Evolutionary conservation across 2,113 vertebrate genomes (phyloP), one percentile per base, ranked within the genome.

Genomic region (Hippocampus mohnikei): DNA sequence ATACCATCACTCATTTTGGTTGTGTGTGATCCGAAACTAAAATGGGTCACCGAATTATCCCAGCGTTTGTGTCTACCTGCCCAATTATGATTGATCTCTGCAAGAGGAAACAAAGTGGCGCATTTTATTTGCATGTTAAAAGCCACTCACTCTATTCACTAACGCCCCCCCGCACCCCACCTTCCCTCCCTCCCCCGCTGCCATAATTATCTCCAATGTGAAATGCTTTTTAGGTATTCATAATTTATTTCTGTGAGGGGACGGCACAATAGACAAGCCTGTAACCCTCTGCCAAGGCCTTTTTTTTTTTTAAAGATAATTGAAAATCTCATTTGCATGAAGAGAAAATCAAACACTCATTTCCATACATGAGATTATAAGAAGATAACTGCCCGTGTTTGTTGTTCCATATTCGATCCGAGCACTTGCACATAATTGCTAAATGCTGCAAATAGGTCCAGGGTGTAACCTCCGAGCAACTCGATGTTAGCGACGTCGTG

Each of bases 291-390:
- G 90, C 89, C 91, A 91, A 89, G 83, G 85, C 84, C 82, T 81
- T 85, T 82, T 64, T 41, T 85, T 67, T 87, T 82, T 89, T 90
- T 84, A 84, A 84, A 79, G 87, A 91, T 92, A 92, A 93, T 91
- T 93, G 89, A 92, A 93, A 93, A 90, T 90, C 91, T 90, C 81
- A 92, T 93, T 92, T 92, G 92, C 89, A 92, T 93, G 84, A 91
- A 80, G 77, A 82, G 81, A 90, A 91, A 92, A 92, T 91, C 90
- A 92, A 92, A 91, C 89, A 90, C 88, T 92, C 85, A 92, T 93
- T 93, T 92, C 84, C 92, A 93, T 91, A 92, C 78, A 87, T 80
- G 88, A 90, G 89, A 90, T 91, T 90, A 91, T 91, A 88, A 90
- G 90, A 86, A 87, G 88, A 92, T 92, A 92, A 91, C 90, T 87